A percentile compares a stretch with the other conserved stretches of the same genome.
Conservation (phyloP, 2,797 vertebrate genomes). For the Nasua narica region DNA sequence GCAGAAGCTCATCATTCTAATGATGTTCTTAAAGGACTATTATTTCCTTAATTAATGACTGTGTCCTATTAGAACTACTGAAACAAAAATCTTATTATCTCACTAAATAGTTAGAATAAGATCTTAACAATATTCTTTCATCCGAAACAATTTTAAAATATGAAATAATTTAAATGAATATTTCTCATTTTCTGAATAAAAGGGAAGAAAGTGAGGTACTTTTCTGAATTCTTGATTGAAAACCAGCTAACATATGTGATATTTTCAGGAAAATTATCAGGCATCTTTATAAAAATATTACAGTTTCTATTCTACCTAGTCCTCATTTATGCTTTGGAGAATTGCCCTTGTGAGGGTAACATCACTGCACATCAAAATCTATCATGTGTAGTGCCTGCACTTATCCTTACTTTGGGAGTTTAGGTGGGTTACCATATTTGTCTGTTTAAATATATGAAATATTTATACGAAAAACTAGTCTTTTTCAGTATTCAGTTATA, state of each 20-base stretch:
- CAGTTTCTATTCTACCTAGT: background rate
- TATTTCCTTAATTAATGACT: constrained; percentile 32
- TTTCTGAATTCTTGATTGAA: background rate
- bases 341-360: background rate
- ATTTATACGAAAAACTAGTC: background rate
- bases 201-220: background rate
- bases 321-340: background rate
- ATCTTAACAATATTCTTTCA: background rate
- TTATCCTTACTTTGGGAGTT: background rate
- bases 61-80: background rate
- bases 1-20: background rate
- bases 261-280: background rate
- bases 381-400: background rate
- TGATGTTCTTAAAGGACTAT: background rate
- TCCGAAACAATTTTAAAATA: background rate
- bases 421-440: background rate
- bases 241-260: background rate
- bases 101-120: background rate
- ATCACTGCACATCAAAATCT: background rate
- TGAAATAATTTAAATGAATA: constrained; percentile 6
- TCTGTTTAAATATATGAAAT: background rate
- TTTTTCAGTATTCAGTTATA: background rate
- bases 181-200: background rate
- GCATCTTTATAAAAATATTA: background rate
- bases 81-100: constrained; percentile 26